A percentile compares a stretch with the other conserved stretches of the same genome.
These are phyloP conservation scores for Styela plicata DNA, from an alignment of 23 tunicate species.

Conservation along the genomic window DNA sequence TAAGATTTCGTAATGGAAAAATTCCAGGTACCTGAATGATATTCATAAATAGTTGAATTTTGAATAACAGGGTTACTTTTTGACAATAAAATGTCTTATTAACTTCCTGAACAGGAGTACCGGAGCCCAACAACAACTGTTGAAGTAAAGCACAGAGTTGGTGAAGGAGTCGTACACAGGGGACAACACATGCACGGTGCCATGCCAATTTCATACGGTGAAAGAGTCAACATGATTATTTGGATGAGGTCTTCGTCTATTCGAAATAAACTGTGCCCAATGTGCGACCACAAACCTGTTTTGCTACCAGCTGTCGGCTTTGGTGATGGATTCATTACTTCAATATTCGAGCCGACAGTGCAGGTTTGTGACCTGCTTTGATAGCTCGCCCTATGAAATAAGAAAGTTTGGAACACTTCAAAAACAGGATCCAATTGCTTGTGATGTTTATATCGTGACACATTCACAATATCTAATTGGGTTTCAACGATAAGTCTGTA, in stretches of 20 bases:
- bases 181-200: constrained; percentile 92
- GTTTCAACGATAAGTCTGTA: too few species aligned
- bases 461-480: too few species aligned
- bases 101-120: not conserved
- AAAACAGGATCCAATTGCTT: too few species aligned
- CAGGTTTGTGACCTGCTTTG: constrained; percentile 1
- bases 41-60: too few species aligned
- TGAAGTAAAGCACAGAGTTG: constrained; percentile 48
- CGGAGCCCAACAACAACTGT: not conserved
- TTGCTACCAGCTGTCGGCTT: constrained; percentile 23
- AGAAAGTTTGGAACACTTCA: too few species aligned
- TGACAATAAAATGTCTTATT: too few species aligned
- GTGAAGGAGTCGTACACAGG: constrained; percentile 66
- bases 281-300: constrained; percentile 58
- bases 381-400: too few species aligned
- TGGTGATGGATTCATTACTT: constrained; percentile 71
- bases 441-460: too few species aligned
- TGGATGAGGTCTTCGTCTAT: constrained; percentile 74
- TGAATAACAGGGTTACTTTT: too few species aligned
- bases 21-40: too few species aligned
- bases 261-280: constrained; percentile 71
- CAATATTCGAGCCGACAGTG: not conserved
- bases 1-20: too few species aligned
- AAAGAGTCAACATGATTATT: constrained; percentile 65
- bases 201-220: constrained; percentile 50